Conservation (phyloP, 2,797 vertebrate species). For the Amblyraja radiata region DNA sequence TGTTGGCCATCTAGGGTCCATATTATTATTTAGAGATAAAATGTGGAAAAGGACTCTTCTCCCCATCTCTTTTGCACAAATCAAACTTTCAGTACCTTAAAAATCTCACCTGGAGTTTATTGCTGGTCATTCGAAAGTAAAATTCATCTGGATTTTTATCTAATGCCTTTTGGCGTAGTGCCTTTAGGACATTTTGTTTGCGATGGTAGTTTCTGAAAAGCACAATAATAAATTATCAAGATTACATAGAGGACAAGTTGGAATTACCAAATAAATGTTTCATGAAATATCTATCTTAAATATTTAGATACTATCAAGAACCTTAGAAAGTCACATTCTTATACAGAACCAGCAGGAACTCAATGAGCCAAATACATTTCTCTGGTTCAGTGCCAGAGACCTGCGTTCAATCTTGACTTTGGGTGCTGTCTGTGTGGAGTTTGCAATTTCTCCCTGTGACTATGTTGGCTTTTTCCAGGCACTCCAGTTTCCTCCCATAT, state of each 20-base stretch:
- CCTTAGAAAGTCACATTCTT: no score
- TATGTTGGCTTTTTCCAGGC: no score
- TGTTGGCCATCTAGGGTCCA: background rate
- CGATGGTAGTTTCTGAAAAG: slow-evolving; percentile 77
- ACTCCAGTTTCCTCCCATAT: no score
- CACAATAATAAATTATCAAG: background rate
- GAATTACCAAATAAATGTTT: background rate
- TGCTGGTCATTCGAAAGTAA: slow-evolving; percentile 82
- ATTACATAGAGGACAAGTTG: background rate
- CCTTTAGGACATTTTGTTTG: slow-evolving; percentile 79
- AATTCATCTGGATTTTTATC: slow-evolving; percentile 97
- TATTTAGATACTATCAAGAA: background rate
- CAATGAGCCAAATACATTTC: no score
- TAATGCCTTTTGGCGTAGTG: slow-evolving; percentile 82
- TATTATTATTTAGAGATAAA: background rate
- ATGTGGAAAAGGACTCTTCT: no score
- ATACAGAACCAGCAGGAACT: no score
- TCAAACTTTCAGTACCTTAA: background rate
- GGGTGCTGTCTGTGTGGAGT: no score
- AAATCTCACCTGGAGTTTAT: slow-evolving; percentile 69
- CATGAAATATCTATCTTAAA: background rate
- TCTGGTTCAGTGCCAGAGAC: no score
- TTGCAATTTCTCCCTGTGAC: no score
- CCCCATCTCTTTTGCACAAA: background rate
- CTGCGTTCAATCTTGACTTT: no score